These are phyloP conservation scores for Leptinotarsa defecta DNA, from an alignment of 1,140 invertebrate genomes.

Conservation along the genomic window DNA sequence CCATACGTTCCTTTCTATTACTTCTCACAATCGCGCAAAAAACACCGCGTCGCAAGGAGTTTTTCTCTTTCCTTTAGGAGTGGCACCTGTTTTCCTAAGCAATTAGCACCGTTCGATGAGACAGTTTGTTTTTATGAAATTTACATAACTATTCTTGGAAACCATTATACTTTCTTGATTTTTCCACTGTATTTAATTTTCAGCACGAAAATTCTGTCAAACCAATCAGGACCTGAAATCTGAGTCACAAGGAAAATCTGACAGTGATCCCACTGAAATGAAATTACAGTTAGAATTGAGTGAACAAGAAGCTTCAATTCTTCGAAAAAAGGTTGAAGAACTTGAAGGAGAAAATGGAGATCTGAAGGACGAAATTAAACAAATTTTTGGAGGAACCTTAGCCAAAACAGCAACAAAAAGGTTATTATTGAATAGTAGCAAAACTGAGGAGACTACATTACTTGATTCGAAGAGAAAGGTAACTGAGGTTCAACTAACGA, in stretches of 20 bases:
- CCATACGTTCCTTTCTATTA: no score
- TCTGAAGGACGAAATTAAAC: slow-evolving; percentile 74
- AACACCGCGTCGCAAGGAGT: no score
- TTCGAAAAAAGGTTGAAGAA: slow-evolving; percentile 82
- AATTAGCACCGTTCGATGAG: no score
- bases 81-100: no score
- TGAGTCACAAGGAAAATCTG: slow-evolving; percentile 70
- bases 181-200: not conserved
- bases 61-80: no score
- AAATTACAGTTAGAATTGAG: slow-evolving; percentile 84
- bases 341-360: slow-evolving; percentile 79
- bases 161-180: no score
- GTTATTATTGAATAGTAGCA: slow-evolving; percentile 54
- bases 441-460: slow-evolving; percentile 50
- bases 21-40: no score
- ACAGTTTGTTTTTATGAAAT: no score
- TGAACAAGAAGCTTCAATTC: slow-evolving; percentile 82
- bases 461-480: slow-evolving; percentile 73
- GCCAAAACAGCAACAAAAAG: slow-evolving; percentile 53
- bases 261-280: slow-evolving; percentile 77
- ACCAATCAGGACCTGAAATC: slow-evolving; percentile 64
- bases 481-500: slow-evolving; percentile 1
- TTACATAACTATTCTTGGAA: no score
- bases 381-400: slow-evolving; percentile 67
- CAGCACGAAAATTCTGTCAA: slow-evolving; percentile 69